phyloP scores from a whole-genome alignment of 2,113 vertebrate species.

The Gambusia affinis region DNA sequence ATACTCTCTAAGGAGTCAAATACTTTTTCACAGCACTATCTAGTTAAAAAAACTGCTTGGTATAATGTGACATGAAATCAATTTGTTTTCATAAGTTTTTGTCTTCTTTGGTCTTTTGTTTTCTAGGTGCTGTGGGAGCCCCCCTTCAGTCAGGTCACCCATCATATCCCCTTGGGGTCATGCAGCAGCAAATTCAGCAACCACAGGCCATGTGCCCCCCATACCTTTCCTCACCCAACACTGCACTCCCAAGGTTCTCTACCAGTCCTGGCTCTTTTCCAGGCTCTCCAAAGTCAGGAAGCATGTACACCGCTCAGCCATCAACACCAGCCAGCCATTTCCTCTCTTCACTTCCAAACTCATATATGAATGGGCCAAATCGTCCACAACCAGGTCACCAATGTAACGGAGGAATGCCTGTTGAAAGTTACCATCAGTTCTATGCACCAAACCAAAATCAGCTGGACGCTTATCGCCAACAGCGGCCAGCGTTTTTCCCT shows the following conservation, averaged over 20 bases:
- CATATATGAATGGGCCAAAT: slow-evolving; percentile 88
- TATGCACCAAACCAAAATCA: slow-evolving; percentile 87
- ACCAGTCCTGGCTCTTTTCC: slow-evolving; percentile 81
- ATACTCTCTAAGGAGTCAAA: too few relatives aligned
- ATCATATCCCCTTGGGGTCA: slow-evolving; percentile 68
- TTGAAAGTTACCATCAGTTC: slow-evolving; percentile 85
- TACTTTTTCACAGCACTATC: too few relatives aligned
- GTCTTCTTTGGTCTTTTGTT: slow-evolving; percentile 9
- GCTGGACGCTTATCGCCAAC: slow-evolving; percentile 86
- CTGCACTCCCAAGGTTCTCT: slow-evolving; percentile 83
- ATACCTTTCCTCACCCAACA: slow-evolving; percentile 80
- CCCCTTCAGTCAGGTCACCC: slow-evolving; percentile 66
- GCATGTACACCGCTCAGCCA: slow-evolving; percentile 81
- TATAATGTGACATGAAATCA: neutral
- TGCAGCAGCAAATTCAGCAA: slow-evolving; percentile 74
- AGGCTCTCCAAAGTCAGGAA: slow-evolving; percentile 80
- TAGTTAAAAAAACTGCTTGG: neutral
- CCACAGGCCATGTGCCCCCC: slow-evolving; percentile 74
- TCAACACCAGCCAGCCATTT: slow-evolving; percentile 81
- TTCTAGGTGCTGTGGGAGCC: slow-evolving; percentile 62
- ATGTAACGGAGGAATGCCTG: slow-evolving; percentile 86
- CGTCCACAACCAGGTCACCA: slow-evolving; percentile 86
- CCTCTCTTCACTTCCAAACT: slow-evolving; percentile 78
- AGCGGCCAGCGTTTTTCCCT: slow-evolving; percentile 84
- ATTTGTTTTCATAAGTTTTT: neutral